Percentiles rank a stretch among this genome's conserved stretches.
Conservation (phyloP, 2,113 vertebrate genomes). For the Ploceus nigricollis region DNA sequence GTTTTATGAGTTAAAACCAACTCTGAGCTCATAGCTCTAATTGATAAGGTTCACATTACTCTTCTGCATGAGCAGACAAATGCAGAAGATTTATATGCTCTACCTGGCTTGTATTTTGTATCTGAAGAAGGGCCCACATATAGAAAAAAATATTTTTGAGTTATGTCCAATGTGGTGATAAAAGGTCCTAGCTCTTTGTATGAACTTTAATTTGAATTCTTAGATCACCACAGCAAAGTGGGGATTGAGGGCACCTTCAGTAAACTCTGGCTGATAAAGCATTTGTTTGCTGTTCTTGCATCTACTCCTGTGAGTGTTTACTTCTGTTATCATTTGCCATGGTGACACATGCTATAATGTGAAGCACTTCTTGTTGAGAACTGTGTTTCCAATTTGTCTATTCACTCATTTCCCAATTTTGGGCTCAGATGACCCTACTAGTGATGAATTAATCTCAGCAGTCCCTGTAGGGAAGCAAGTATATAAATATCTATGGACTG, state of each 20-base stretch:
- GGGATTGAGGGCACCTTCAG: neutral
- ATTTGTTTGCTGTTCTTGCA: neutral
- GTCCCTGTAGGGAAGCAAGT: neutral
- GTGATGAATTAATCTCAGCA: neutral
- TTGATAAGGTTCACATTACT: neutral
- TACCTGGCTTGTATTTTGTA: neutral
- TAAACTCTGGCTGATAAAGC: neutral
- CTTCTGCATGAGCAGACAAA: neutral
- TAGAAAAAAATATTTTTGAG: neutral
- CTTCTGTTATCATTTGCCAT: neutral
- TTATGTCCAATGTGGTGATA: neutral
- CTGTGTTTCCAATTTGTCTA: neutral
- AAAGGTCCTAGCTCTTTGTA: neutral
- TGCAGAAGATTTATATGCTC: neutral
- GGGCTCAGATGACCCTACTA: neutral
- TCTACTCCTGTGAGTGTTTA: neutral
- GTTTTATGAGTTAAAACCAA: neutral
- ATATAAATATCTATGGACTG: neutral
- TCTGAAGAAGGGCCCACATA: neutral
- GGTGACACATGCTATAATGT: neutral
- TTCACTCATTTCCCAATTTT: neutral
- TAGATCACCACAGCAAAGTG: neutral
- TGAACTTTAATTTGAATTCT: neutral
- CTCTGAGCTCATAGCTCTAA: neutral
- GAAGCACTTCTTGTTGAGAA: neutral